Evolutionary conservation across 2,888 invertebrate species (phyloP), one percentile per base, ranked within the genome.

Genomic region (Hemistola chrysoprasaria): DNA sequence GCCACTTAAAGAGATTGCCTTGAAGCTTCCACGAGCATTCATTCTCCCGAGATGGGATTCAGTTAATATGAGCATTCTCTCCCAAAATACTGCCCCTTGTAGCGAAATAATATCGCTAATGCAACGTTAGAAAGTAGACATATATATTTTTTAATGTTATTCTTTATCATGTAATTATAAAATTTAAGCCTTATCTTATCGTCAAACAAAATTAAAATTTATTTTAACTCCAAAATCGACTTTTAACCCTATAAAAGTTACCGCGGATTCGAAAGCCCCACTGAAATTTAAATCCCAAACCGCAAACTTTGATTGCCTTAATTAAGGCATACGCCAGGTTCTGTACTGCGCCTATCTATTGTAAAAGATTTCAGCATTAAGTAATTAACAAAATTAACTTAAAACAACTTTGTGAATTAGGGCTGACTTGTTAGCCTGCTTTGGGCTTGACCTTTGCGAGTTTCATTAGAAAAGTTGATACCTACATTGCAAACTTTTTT

Each of bases 1-100:
- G 62, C 66, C 62, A 51, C 32, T 83, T 82, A 80, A 77, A 77
- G 74, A 80, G 81, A 84, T 83, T 84, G 84, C 75, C 65, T 62
- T 46, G 69, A 65, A 65, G 70, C 73, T 57, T 16, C 33, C 45
- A 47, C 52, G n/a, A n/a, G n/a, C n/a, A 45, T 45, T 50, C 39
- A 39, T 42, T 66, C 42, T 36, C 58, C 52, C 56, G 53, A 72
- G 71, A 77, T 73, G 71, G 71, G 64, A 72, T 73, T 68, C 71
- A 65, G 73, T 78, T 76, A 78, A 79, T 80, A 78, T 73, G 72
- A 76, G 66, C 68, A 75, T 76, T 76, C 69, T 70, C 64, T 60
- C 58, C 34, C 38, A 69, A 72, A 71, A 70, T 72, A 71, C 64
- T 65, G 67, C 59, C 69, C 68, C 59, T 60, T 62, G 67, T 66